Evolutionary conservation across 30 jellyfish, hydroid and myxozoan species (phyloP), one percentile per base, ranked within the genome.

Genomic region (Hydractinia echinata): DNA sequence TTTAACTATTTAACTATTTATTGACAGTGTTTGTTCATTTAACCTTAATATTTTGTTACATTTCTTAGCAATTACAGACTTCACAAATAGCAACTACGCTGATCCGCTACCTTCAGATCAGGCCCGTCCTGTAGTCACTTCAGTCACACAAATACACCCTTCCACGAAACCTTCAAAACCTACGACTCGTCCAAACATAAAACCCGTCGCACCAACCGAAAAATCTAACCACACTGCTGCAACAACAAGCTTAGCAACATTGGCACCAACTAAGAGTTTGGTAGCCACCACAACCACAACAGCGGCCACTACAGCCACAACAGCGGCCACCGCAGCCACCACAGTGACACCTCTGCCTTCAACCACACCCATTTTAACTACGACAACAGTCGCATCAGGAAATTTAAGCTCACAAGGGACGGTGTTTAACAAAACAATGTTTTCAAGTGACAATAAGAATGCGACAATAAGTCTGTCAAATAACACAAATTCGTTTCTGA

Each of bases 31-130:
- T 64, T 6, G 2, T 6, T 64, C 5, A 64, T 13, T 7, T 51
- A 51, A n/a, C 74, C 74, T 30, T 30, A 30, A 30, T 30, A 13
- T 4, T 1, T 64, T 64, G 74, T 2, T 64, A 7, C 16, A 13
- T 64, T 6, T 64, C 4, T 64, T 51, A 64, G 74, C 74, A 13
- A 64, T 64, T 6, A 64, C 74, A 64, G 74, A 64, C 39, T 64
- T 13, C 74, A 64, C 74, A 64, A 13, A 44, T 6, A n/a, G 19
- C 74, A 44, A 64, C 10, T 6, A 64, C 18, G 16, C 74, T 6
- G 18, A 7, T 4, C 19, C 39, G 51, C 74, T 44, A 64, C 74
- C 7, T 1, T 64, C 10, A 64, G 51, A 51, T 7, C 74, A 7
- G 2, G 16, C 44, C 44, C 44, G 44, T 30, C 44, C 44, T 30